Evolutionary conservation across 2,888 invertebrate species (phyloP).

Genomic region (Lapara coniferarum): DNA sequence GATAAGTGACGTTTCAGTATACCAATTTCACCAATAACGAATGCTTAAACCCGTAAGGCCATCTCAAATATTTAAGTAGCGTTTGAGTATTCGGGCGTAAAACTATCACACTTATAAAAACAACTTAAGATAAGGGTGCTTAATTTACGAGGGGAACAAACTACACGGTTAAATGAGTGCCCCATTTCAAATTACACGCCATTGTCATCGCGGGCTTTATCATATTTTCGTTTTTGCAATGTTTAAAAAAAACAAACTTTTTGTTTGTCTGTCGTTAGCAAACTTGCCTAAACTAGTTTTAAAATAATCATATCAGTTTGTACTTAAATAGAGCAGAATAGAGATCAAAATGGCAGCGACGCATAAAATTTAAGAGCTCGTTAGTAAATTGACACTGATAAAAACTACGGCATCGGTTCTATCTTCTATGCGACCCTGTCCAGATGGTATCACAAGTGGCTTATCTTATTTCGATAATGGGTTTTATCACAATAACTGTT

Average conservation of each 20-base stretch:
- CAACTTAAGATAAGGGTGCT: background rate
- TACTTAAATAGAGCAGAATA: background rate
- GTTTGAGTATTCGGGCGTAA: too few relatives aligned
- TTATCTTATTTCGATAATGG: slow-evolving; percentile 40
- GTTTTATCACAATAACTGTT: slow-evolving; percentile 54
- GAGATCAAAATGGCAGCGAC: background rate
- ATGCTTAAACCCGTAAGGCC: too few relatives aligned
- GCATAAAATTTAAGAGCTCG: slow-evolving; percentile 5
- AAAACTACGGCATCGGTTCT: slow-evolving; percentile 3
- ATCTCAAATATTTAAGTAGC: too few relatives aligned
- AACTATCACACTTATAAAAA: slow-evolving; percentile 15
- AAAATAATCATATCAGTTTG: background rate
- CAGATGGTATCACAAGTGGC: slow-evolving; percentile 21
- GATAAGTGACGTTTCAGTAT: too few relatives aligned
- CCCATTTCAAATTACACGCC: slow-evolving; percentile 58
- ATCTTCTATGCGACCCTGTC: background rate
- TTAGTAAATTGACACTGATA: slow-evolving; percentile 21
- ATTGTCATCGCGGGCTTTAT: slow-evolving; percentile 57
- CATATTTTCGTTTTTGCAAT: slow-evolving; percentile 55
- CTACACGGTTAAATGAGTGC: slow-evolving; percentile 53
- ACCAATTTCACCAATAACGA: too few relatives aligned
- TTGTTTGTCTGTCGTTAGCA: slow-evolving; percentile 57
- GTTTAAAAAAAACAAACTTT: slow-evolving; percentile 61
- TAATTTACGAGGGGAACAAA: slow-evolving; percentile 18
- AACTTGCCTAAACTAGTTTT: slow-evolving; percentile 43